A percentile compares a stretch with the other conserved stretches of the same genome.
Evolutionary conservation across 2,888 invertebrate species (phyloP).

Genomic region (Heliconius erato): DNA sequence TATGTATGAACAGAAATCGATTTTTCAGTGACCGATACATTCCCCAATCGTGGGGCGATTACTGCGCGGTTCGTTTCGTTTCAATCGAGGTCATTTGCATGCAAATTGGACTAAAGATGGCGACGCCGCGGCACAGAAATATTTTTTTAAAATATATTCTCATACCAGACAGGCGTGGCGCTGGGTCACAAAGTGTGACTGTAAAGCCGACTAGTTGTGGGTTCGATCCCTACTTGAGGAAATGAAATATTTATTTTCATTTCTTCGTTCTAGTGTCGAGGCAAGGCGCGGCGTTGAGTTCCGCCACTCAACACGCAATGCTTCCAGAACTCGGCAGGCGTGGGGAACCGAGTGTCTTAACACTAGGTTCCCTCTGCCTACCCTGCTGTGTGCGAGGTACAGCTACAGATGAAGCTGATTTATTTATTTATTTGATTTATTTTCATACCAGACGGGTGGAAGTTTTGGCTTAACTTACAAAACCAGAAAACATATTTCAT

Average conservation of each 20-base stretch:
- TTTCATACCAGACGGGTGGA: background rate
- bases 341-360: too few relatives aligned
- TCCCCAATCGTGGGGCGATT: slow-evolving; percentile 46
- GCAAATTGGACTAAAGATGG: slow-evolving; percentile 50
- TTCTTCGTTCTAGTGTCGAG: too few relatives aligned
- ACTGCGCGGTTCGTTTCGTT: slow-evolving; percentile 45
- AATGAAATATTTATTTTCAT: too few relatives aligned
- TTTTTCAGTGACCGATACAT: slow-evolving; percentile 40
- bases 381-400: too few relatives aligned
- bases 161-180: background rate
- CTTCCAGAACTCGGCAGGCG: too few relatives aligned
- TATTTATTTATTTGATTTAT: background rate
- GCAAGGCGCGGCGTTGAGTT: too few relatives aligned
- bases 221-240: too few relatives aligned
- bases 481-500: background rate
- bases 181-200: too few relatives aligned
- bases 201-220: too few relatives aligned
- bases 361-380: too few relatives aligned
- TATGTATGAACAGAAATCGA: slow-evolving; percentile 38
- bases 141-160: slow-evolving; percentile 25
- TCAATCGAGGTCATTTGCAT: slow-evolving; percentile 48
- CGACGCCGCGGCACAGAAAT: slow-evolving; percentile 38
- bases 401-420: too few relatives aligned
- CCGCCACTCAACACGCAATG: too few relatives aligned
- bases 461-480: background rate